Percentiles rank a stretch among this genome's conserved stretches.
These are phyloP conservation scores for Tinamus guttatus DNA, from an alignment of 2,113 vertebrate genomes.

Conservation along the genomic window DNA sequence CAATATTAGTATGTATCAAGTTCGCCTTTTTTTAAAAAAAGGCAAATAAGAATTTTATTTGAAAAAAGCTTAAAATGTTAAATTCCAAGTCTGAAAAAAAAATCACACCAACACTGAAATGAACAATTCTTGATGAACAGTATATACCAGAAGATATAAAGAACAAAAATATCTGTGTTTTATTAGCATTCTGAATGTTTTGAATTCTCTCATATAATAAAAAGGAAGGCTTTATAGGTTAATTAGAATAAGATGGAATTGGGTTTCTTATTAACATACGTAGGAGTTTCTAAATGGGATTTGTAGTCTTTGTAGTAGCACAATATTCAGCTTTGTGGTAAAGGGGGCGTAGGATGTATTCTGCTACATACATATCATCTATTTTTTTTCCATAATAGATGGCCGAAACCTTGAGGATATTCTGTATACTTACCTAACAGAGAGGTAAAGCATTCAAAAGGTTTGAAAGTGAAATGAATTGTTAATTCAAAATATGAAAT, in stretches of 20 bases:
- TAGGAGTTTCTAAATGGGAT: neutral
- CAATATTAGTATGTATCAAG: neutral
- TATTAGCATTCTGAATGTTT: constrained; percentile 21
- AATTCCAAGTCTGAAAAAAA: neutral
- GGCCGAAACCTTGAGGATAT: neutral
- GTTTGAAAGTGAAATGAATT: neutral
- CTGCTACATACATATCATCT: neutral
- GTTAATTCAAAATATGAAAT: neutral
- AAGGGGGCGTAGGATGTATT: neutral
- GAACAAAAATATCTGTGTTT: neutral
- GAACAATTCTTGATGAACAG: neutral
- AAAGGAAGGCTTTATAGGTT: neutral
- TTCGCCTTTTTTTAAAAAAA: neutral
- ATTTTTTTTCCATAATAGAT: neutral
- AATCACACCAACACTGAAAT: neutral
- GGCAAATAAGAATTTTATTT: neutral
- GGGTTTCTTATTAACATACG: neutral
- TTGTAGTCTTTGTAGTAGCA: neutral
- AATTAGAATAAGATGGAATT: constrained; percentile 11
- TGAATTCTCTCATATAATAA: neutral
- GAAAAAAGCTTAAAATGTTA: neutral
- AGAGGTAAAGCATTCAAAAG: neutral
- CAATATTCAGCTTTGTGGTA: neutral
- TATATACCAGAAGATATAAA: neutral
- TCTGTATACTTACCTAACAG: neutral